Evolutionary conservation across 2,888 invertebrate genomes (phyloP), one percentile per base, ranked within the genome.

Genomic region (Tenthredo notha): DNA sequence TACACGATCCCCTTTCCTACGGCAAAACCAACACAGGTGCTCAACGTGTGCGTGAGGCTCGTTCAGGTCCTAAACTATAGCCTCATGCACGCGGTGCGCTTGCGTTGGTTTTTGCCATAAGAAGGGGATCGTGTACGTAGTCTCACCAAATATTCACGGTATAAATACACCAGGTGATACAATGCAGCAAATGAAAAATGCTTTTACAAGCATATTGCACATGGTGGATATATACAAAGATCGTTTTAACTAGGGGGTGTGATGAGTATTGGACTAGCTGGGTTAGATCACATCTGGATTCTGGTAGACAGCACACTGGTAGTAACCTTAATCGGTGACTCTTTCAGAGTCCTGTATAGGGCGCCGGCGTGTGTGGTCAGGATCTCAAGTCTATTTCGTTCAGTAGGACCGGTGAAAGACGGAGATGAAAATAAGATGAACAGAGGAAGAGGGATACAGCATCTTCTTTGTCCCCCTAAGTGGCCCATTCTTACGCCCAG

Each of bases 391-490:
- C 37, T 80, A 40, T 80, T 40, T 61, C 37, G 58, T 80, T 61
- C 61, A 21, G 58, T 21, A 15, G 6, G 25, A 61, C 9, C 21
- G 21, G 21, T 6, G 58, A 58, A 61, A 58, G 77, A 77, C 29
- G 50, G 29, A 43, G 50, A 77, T 54, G 25, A 54, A 33, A 25
- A 75, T 40, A 18, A 75, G 18, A 40, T 58, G 25, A 9, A 21
- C 33, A 40, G 7, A 3, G 21, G 77, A 33, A 77, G 3, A n/a
- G 43, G 43, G 72, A 74, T 9, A 18, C 47, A 47, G 54, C 50
- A 2, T 29, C 77, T 50, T 33, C 77, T 77, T 77, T 77, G 77
- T 77, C 87, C 87, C 84, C 87, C 90, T 87, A 89, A 87, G 86
- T 78, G 78, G 82, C 15, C 47, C 65, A 84, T 84, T 84, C 84